phyloP scores from a whole-genome alignment of 2,113 vertebrate genomes.

The Osmerus mordax region DNA sequence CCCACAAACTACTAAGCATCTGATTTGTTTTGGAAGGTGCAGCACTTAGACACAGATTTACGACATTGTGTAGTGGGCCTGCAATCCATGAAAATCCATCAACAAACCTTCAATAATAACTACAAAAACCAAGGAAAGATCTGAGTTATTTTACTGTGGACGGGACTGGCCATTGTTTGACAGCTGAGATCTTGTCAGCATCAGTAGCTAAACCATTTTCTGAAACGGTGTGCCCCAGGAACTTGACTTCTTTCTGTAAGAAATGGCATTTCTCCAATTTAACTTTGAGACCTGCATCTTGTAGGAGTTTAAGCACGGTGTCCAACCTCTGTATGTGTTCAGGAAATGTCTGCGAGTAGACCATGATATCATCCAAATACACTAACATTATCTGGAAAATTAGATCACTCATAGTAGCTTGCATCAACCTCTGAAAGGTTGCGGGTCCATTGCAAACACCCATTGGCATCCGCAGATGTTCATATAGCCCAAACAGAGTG shows the following conservation, averaged over 20 bases:
- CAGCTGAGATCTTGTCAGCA: background rate
- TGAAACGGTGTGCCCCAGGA: background rate
- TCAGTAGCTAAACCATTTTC: background rate
- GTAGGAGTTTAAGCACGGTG: background rate
- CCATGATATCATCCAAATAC: slow-evolving; percentile 19
- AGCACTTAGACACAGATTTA: slow-evolving; percentile 1
- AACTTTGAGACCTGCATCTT: slow-evolving; percentile 15
- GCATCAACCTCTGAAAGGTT: no score
- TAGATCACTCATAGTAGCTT: no score
- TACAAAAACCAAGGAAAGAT: slow-evolving; percentile 31
- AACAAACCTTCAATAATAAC: slow-evolving; percentile 31
- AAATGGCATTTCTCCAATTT: slow-evolving; percentile 14
- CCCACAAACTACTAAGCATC: background rate
- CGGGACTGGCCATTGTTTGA: slow-evolving; percentile 1
- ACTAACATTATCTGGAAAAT: background rate
- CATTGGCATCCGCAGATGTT: no score
- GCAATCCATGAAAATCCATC: slow-evolving; percentile 22
- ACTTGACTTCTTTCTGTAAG: background rate
- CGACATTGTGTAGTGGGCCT: slow-evolving; percentile 25
- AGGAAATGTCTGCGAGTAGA: slow-evolving; percentile 5
- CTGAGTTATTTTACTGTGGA: slow-evolving; percentile 3
- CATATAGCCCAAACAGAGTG: no score
- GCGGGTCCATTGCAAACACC: no score
- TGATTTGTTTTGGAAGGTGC: background rate
- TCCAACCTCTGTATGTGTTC: slow-evolving; percentile 13